phyloP scores from a whole-genome alignment of 2,888 invertebrate species.

The Lochmaea capreae region DNA sequence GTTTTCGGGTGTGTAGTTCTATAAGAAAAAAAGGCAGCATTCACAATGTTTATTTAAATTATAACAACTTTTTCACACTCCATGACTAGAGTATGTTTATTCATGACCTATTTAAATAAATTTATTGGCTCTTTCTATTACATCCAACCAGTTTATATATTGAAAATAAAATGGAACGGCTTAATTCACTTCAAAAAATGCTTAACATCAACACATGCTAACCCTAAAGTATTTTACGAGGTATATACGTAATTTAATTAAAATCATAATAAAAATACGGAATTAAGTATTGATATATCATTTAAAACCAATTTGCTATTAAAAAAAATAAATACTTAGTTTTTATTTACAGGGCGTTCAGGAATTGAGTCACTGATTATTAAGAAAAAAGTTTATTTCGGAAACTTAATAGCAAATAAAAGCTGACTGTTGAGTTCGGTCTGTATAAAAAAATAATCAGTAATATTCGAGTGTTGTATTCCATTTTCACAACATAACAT shows the following conservation, averaged over 20 bases:
- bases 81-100: slow-evolving; percentile 24
- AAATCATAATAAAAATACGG: too few relatives aligned
- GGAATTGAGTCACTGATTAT: too few relatives aligned
- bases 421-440: too few relatives aligned
- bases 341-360: too few relatives aligned
- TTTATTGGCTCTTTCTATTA: slow-evolving; percentile 38
- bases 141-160: slow-evolving; percentile 34
- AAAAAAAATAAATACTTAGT: too few relatives aligned
- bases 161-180: slow-evolving; percentile 36
- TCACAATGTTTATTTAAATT: slow-evolving; percentile 38
- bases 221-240: too few relatives aligned
- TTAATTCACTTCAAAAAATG: slow-evolving; percentile 38
- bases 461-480: slow-evolving; percentile 57
- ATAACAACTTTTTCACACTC: slow-evolving; percentile 42
- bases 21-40: slow-evolving; percentile 18
- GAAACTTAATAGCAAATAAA: too few relatives aligned
- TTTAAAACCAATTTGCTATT: too few relatives aligned
- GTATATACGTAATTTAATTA: too few relatives aligned
- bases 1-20: background rate
- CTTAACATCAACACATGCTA: slow-evolving; percentile 7
- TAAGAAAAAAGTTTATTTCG: too few relatives aligned
- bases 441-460: slow-evolving; percentile 35
- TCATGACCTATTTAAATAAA: slow-evolving; percentile 40
- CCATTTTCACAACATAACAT: slow-evolving; percentile 56
- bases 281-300: too few relatives aligned